Base-by-base conservation (phyloP, 2,113 vertebrate species). In the Malaclemys terrapin region DNA sequence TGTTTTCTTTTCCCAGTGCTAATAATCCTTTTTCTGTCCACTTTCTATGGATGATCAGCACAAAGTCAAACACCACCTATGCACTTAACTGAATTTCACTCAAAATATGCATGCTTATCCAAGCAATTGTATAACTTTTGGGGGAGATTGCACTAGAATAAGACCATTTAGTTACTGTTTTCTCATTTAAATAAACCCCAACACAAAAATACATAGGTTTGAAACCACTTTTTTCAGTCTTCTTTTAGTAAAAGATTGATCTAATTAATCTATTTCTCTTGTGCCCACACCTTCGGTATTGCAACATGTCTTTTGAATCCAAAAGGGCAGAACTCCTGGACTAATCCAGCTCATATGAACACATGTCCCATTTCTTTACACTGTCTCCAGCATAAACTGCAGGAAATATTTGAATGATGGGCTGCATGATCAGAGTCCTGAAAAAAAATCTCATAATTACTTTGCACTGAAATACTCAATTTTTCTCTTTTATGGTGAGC, bases 51-150 rank as follows among this genome's bases (percentile, higher is more conserved):
- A 7, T 87, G 24, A 80, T 1, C 2, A 80, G 11, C 10, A 52
- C 3, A 91, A 92, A 95, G 13, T 4, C 3, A 72, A 1, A 5
- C 5, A 0, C 6, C 47, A 3, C 8, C 3, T 22, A 0, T 4
- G 11, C 11, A 3, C 10, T 78, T 80, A 52, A 81, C 0, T 56
- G 49, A 94, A 78, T 5, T 1, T 57, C 22, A 78, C 1, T 4
- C n/a, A 38, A 72, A 49, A 72, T 92, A 2, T 3, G 52, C 22
- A 53, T 62, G 11, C 2, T 69, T 94, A 69, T 7, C 42, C 20
- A 3, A 50, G 14, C 1, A 8, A 2, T n/a, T 31, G 1, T 27
- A 53, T 8, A 52, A 72, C 0, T 10, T 2, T 1, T 35, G 82
- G 10, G 78, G 59, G 1, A 57, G 3, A 31, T 29, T 86, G 62